A percentile compares a stretch with the other conserved stretches of the same genome.
Evolutionary conservation across 35 echinoderm and acorn worm species (phyloP).

Genomic region (Apostichopus parvimensis): DNA sequence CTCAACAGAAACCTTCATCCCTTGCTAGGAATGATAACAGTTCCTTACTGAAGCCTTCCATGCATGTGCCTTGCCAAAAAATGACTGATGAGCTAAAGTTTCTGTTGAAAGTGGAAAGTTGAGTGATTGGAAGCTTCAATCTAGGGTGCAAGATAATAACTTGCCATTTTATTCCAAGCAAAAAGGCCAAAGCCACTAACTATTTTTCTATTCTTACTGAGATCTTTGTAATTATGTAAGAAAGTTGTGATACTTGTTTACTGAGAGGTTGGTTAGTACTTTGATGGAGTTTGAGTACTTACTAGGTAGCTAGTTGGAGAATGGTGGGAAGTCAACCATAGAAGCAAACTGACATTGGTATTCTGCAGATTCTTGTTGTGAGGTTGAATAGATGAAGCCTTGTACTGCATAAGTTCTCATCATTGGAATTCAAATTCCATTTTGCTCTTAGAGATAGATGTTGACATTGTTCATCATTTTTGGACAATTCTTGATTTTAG

Average conservation of each 20-base stretch:
- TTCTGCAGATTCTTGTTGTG: neutral
- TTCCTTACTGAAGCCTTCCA: conserved; percentile 20
- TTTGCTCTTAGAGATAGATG: neutral
- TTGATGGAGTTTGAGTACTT: neutral
- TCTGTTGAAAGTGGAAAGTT: conserved; percentile 40
- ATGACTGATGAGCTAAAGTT: conserved; percentile 40
- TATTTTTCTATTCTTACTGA: conserved; percentile 31
- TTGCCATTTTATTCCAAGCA: conserved; percentile 47
- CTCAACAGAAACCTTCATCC: neutral
- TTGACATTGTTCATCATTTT: neutral
- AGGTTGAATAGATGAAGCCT: neutral
- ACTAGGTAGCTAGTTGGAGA: neutral
- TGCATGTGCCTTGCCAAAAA: conserved; percentile 46
- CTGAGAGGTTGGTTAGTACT: neutral
- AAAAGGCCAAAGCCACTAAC: conserved; percentile 41
- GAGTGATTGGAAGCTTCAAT: neutral
- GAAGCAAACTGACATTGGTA: neutral
- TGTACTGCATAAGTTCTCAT: neutral
- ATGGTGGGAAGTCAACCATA: neutral
- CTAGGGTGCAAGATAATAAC: conserved; percentile 5
- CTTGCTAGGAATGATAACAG: neutral
- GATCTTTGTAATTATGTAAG: conserved; percentile 4
- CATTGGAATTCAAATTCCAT: neutral
- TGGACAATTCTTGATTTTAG: neutral
- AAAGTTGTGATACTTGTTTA: neutral